A percentile compares a stretch with the other conserved stretches of the same genome.
Conservation (phyloP, 2,888 invertebrate species). For the Alcis repandata region DNA sequence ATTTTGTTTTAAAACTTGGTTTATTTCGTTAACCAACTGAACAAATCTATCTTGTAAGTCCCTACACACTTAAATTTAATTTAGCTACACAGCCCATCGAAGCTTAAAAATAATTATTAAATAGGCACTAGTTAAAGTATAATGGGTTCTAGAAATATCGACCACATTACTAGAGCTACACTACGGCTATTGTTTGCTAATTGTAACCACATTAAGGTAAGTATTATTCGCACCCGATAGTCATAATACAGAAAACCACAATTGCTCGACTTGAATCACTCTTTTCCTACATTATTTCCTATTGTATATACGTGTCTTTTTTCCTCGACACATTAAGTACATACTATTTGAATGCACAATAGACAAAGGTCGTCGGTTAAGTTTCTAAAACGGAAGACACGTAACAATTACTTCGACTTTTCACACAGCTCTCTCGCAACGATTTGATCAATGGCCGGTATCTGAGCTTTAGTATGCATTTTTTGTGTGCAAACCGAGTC, state of each 20-base stretch:
- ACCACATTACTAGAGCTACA: not conserved
- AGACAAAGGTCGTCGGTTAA: not conserved
- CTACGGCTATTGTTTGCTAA: not conserved
- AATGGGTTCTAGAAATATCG: not conserved
- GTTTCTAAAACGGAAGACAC: not conserved
- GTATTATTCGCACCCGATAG: not conserved
- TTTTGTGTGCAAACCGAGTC: conserved; percentile 63
- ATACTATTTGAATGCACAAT: not conserved
- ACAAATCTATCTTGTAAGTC: conserved; percentile 7
- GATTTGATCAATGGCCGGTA: conserved; percentile 67
- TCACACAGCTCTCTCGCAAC: conserved; percentile 67
- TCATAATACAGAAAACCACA: not conserved
- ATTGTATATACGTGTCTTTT: not conserved
- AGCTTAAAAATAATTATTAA: conserved; percentile 12
- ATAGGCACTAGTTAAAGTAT: not conserved
- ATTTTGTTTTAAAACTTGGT: not conserved
- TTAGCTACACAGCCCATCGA: conserved; percentile 25
- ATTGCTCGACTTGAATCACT: not conserved
- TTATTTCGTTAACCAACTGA: conserved; percentile 29
- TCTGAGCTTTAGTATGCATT: conserved; percentile 65
- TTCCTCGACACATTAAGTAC: not conserved
- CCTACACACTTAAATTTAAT: conserved; percentile 9
- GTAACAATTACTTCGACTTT: conserved; percentile 68
- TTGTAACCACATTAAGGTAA: not conserved
- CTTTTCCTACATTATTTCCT: conserved; percentile 3